Conservation (phyloP, 2,797 vertebrate genomes). For the Pteronotus mesoamericanus region DNA sequence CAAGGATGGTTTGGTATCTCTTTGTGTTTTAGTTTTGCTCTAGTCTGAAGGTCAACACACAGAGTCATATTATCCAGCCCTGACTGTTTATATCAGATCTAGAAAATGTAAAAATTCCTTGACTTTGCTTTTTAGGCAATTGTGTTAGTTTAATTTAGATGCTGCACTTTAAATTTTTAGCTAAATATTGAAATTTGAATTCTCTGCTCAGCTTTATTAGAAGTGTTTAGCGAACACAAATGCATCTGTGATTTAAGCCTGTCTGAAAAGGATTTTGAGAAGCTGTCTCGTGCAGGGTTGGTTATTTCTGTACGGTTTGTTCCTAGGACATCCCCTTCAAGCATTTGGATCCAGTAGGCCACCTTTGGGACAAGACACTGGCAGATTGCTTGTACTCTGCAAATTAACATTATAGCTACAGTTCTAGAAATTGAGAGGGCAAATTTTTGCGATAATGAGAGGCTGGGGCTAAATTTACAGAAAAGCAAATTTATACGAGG, state of each 20-base stretch:
- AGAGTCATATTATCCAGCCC: neutral
- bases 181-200: constrained; percentile 56
- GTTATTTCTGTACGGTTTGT: constrained; percentile 21
- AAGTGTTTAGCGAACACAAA: constrained; percentile 61
- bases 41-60: neutral
- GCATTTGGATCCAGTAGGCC: constrained; percentile 6
- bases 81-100: neutral
- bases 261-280: constrained; percentile 50
- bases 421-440: constrained; percentile 46
- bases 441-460: constrained; percentile 43
- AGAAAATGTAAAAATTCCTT: neutral
- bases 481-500: constrained; percentile 2
- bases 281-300: neutral
- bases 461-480: constrained; percentile 15
- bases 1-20: neutral
- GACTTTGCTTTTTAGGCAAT: constrained; percentile 22
- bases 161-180: neutral
- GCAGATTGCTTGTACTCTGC: constrained; percentile 34
- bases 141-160: constrained; percentile 48
- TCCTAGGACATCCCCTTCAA: constrained; percentile 33
- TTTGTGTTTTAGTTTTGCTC: constrained; percentile 9
- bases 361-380: constrained; percentile 12
- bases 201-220: constrained; percentile 56
- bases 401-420: constrained; percentile 50
- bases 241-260: constrained; percentile 46